Evolutionary conservation across 2,797 vertebrate genomes (phyloP), one percentile per base, ranked within the genome.

Genomic region (Eulemur coronatus): DNA sequence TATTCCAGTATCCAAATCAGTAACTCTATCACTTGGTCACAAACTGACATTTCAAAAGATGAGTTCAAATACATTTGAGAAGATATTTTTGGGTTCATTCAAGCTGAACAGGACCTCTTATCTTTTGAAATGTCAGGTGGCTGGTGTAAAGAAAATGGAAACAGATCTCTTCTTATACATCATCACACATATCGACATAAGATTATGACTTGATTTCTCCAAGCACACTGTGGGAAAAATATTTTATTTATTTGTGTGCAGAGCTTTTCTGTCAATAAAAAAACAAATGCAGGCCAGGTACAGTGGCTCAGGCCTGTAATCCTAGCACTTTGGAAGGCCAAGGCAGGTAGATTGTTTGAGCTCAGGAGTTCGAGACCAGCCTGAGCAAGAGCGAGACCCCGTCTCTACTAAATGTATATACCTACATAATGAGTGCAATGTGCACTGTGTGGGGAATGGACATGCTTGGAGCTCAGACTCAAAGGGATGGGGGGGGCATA

Each of bases 121-220:
- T 98, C 97, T 98, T 98, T 96, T 97, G 95, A 98, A 99, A 98
- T 98, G 98, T 98, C 98, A 98, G 92, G 63, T 73, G n/a, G 48
- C 86, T 96, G 61, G 91, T 97, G 91, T 96, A 95, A 98, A 93
- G 96, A 98, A 98, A 98, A 98, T 97, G 91, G 97, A 96, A 98
- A 97, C 85, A 96, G 73, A 73, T 97, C 52, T 84, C n/a, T 30
- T 93, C 96, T 93, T 84, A 95, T 85, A 96, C 75, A 92, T 48
- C 33, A 92, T 85, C 84, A 93, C 26, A 76, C 55, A 81, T 67
- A 17, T 85, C 30, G 18, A 1, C 52, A 48, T 76, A 81, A 50
- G 33, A 46, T 81, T 96, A 75, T 94, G 82, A 84, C 70, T 91
- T 93, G 41, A 46, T 81, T 96, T 84, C 46, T 96, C 91, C 33